Conservation (phyloP, 2,797 vertebrate genomes). For the Cuculus canorus region DNA sequence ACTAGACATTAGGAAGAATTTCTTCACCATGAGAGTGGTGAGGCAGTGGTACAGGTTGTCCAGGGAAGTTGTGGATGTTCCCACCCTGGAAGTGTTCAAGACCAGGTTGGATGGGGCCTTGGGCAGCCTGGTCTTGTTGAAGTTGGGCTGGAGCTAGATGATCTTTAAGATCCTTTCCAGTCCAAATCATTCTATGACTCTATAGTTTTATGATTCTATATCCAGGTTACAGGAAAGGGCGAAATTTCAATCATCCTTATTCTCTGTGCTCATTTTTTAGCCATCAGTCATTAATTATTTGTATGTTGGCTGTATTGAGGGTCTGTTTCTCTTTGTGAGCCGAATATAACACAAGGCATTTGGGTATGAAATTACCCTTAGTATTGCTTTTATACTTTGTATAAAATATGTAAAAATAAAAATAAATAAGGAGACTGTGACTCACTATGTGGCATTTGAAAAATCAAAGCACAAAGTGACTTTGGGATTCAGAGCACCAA, state of each 20-base stretch:
- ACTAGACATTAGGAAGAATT: too few relatives aligned
- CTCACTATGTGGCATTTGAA: not conserved
- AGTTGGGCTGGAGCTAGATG: too few relatives aligned
- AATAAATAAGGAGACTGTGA: not conserved
- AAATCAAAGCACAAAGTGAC: not conserved
- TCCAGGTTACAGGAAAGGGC: not conserved
- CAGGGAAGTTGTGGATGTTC: too few relatives aligned
- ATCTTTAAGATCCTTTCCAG: too few relatives aligned
- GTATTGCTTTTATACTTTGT: not conserved
- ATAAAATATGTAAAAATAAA: not conserved
- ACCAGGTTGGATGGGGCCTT: too few relatives aligned
- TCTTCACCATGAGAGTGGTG: too few relatives aligned
- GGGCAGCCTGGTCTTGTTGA: too few relatives aligned
- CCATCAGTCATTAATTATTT: not conserved
- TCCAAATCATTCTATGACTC: too few relatives aligned
- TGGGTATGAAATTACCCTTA: not conserved
- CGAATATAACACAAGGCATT: not conserved
- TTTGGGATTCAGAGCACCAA: not conserved
- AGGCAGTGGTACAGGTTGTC: too few relatives aligned
- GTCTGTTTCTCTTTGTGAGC: not conserved
- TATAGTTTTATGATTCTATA: too few relatives aligned
- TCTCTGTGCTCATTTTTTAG: not conserved
- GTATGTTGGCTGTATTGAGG: not conserved
- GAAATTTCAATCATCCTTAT: not conserved
- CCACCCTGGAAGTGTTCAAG: too few relatives aligned